phyloP scores from a whole-genome alignment of 1,140 invertebrate species.

The Phenacoccus solenopsis region DNA sequence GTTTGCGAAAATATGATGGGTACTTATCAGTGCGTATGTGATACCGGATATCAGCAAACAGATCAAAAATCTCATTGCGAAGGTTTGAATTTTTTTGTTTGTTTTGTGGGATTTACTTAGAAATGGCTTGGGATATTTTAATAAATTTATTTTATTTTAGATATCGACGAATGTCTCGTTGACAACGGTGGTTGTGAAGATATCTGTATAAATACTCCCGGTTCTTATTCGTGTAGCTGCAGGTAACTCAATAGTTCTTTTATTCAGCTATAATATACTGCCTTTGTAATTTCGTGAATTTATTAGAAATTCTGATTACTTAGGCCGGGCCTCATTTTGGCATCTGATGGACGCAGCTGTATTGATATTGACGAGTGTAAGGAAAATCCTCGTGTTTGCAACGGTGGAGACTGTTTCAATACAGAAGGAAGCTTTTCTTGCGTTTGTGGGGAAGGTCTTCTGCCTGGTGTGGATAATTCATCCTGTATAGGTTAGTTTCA shows the following conservation, averaged over 20 bases:
- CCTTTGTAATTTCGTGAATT: not conserved
- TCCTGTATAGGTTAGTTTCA: slow-evolving; percentile 50
- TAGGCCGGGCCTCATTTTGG: slow-evolving; percentile 38
- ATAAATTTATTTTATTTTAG: slow-evolving; percentile 31
- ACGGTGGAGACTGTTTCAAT: slow-evolving; percentile 70
- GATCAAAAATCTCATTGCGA: slow-evolving; percentile 45
- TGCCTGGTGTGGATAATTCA: slow-evolving; percentile 50
- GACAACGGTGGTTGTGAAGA: slow-evolving; percentile 50
- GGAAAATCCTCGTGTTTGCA: slow-evolving; percentile 65
- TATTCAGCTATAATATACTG: not conserved
- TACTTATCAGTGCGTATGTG: slow-evolving; percentile 75
- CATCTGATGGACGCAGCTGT: slow-evolving; percentile 37
- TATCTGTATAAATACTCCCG: slow-evolving; percentile 46
- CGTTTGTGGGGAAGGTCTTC: slow-evolving; percentile 59
- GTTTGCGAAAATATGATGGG: slow-evolving; percentile 78
- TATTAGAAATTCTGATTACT: not conserved
- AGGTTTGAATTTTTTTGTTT: not conserved
- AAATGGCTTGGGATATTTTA: not conserved
- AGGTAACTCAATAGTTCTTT: slow-evolving; percentile 27
- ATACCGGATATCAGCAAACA: slow-evolving; percentile 60
- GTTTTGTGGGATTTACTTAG: not conserved
- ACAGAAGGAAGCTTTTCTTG: slow-evolving; percentile 62
- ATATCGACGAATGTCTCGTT: slow-evolving; percentile 50
- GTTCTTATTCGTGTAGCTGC: slow-evolving; percentile 43
- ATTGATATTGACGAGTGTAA: slow-evolving; percentile 59